Base-by-base conservation (phyloP, 64 coral and sea anemone species). In the Porites australiensis region DNA sequence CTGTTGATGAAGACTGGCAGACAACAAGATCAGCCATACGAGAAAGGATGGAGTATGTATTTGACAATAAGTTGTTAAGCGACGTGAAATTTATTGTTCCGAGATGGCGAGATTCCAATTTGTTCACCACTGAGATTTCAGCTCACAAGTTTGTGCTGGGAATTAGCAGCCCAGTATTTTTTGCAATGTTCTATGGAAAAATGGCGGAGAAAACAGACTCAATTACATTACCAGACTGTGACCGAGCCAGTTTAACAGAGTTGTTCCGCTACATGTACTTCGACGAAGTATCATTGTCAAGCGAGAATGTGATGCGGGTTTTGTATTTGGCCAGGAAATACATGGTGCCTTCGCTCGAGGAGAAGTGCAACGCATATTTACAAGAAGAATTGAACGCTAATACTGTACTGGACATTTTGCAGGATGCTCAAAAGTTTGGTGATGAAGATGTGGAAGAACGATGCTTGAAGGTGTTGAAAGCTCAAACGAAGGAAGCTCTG, bases 121-220 rank as follows among this genome's bases (percentile, higher is more conserved):
- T 72, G 8, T n/a, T 8, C 27, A 70, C 2, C 10, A 37, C 44
- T 11, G 49, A 23, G 7, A 0, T 86, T 49, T 64, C 83, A 65
- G 83, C 83, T 52, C 83, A 86, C 83, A 86, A 86, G 14, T 86
- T 50, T 48, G 18, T 86, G 12, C 22, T 86, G 43, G 83, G 60
- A 47, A 71, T 86, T 53, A 86, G 83, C 11, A 86, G 83, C 22
- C 83, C 62, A 14, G 83, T 86, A 13, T 86, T 86, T 16, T 50
- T 18, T 52, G 45, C 83, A 0, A 86, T 86, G 83, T 72, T 86
- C 21, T 86, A 86, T 71, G 83, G 83, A 13, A 20, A 6, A 79
- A 49, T 20, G 47, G 9, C 22, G 48, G 18, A 52, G 20, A 79
- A 6, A 14, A 18, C 8, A 52, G 27, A 82, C 52, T 44, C 52